Conservation (phyloP, 1,140 invertebrate genomes). For the Macrotrachela quadricornifera region DNA sequence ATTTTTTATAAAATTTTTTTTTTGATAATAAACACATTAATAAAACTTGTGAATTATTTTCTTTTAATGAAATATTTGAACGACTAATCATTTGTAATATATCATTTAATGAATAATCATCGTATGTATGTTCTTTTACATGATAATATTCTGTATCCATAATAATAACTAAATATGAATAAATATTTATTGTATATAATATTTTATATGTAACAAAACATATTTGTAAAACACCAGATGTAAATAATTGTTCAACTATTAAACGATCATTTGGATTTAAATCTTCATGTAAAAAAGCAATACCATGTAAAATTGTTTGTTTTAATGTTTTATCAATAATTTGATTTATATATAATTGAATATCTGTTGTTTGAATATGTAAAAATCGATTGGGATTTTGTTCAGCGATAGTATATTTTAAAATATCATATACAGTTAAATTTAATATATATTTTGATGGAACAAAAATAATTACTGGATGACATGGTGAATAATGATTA, state of each 20-base stretch:
- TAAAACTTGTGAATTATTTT: slow-evolving; percentile 76
- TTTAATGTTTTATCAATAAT: slow-evolving; percentile 60
- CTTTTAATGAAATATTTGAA: slow-evolving; percentile 51
- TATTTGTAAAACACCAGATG: slow-evolving; percentile 73
- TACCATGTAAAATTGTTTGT: slow-evolving; percentile 68
- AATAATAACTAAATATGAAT: slow-evolving; percentile 72
- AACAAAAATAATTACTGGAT: slow-evolving; percentile 86
- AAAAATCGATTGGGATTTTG: slow-evolving; percentile 45
- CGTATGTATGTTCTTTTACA: slow-evolving; percentile 57
- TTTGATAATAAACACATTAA: slow-evolving; percentile 89
- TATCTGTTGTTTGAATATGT: slow-evolving; percentile 28
- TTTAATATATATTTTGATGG: slow-evolving; percentile 76
- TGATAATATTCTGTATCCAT: slow-evolving; percentile 96
- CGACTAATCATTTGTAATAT: slow-evolving; percentile 86
- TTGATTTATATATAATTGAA: slow-evolving; percentile 62
- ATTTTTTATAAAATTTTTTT: slow-evolving; percentile 97
- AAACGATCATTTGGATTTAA: slow-evolving; percentile 55
- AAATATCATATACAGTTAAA: slow-evolving; percentile 73
- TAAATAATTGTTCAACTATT: slow-evolving; percentile 74
- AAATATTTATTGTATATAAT: slow-evolving; percentile 69
- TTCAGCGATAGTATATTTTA: slow-evolving; percentile 76
- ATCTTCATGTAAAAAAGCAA: slow-evolving; percentile 91
- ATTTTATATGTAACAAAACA: slow-evolving; percentile 68
- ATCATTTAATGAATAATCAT: slow-evolving; percentile 91
- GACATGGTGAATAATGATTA: slow-evolving; percentile 57